Evolutionary conservation across 2,888 invertebrate species (phyloP).

Genomic region (Clusia tigrina): DNA sequence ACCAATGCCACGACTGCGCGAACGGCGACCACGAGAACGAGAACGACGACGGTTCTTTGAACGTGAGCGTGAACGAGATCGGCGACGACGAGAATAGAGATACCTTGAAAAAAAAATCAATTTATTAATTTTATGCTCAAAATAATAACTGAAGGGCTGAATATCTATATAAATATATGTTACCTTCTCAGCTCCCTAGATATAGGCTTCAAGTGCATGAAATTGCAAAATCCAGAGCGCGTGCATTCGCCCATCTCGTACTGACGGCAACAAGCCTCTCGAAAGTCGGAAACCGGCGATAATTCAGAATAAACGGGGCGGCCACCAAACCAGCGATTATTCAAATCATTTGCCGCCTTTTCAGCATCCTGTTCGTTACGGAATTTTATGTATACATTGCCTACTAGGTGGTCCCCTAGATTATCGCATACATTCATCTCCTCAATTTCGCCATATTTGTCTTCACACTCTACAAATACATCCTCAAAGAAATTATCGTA

Average conservation of each 20-base stretch:
- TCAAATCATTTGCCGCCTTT: conserved; percentile 94
- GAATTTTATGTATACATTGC: conserved; percentile 99
- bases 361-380: conserved; percentile 98
- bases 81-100: conserved; percentile 76
- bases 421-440: conserved; percentile 99
- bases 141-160: not conserved
- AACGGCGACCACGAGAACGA: conserved; percentile 59
- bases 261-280: conserved; percentile 98
- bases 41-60: conserved; percentile 60
- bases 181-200: conserved; percentile 91
- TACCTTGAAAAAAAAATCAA: conserved; percentile 65
- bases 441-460: conserved; percentile 99
- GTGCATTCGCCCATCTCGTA: conserved; percentile 99
- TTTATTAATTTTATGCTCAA: not conserved
- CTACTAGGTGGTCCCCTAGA: conserved; percentile 96
- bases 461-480: conserved; percentile 98
- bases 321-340: conserved; percentile 99
- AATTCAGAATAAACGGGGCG: conserved; percentile 97
- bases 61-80: conserved; percentile 61
- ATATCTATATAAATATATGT: too few species aligned
- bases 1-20: conserved; percentile 49
- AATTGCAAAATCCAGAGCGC: conserved; percentile 98
- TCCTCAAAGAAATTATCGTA: conserved; percentile 99
- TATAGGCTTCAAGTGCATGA: conserved; percentile 99
- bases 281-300: conserved; percentile 98